Percentiles rank a stretch among this genome's conserved stretches.
These are phyloP conservation scores for Chloroceryle aenea DNA, from an alignment of 2,113 vertebrate species.

Conservation along the genomic window DNA sequence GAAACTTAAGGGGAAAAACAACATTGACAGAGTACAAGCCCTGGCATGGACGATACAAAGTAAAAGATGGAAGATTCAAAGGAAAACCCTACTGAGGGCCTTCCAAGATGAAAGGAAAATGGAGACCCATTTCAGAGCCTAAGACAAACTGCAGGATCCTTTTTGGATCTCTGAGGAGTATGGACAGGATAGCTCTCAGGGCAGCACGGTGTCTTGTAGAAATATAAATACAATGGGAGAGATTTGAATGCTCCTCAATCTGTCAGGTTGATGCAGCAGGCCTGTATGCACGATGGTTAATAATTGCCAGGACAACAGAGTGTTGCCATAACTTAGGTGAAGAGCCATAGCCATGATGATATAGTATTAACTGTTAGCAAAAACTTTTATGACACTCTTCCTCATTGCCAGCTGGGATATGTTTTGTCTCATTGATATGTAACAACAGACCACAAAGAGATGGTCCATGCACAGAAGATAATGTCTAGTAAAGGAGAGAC, in stretches of 20 bases:
- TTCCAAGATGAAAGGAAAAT: not conserved
- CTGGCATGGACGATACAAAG: not conserved
- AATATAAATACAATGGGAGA: not conserved
- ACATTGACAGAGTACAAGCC: not conserved
- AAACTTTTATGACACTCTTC: not conserved
- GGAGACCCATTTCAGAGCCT: not conserved
- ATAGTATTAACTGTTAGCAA: not conserved
- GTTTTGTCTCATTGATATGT: not conserved
- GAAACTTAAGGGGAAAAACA: not conserved
- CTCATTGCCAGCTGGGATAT: fast-evolving
- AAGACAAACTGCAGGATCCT: not conserved
- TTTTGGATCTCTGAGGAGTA: not conserved
- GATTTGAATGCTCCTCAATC: not conserved
- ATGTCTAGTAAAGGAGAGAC: not conserved
- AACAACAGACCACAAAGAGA: not conserved
- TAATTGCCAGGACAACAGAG: not conserved
- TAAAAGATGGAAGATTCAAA: not conserved
- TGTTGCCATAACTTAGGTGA: not conserved
- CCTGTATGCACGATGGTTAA: not conserved
- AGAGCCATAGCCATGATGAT: not conserved
- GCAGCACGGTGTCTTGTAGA: not conserved
- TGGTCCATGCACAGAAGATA: not conserved
- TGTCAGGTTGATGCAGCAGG: not conserved
- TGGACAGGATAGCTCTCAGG: not conserved
- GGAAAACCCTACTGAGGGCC: not conserved